These are phyloP conservation scores for Nasonia vitripennis DNA, from an alignment of 1,140 invertebrate species.

Conservation along the genomic window DNA sequence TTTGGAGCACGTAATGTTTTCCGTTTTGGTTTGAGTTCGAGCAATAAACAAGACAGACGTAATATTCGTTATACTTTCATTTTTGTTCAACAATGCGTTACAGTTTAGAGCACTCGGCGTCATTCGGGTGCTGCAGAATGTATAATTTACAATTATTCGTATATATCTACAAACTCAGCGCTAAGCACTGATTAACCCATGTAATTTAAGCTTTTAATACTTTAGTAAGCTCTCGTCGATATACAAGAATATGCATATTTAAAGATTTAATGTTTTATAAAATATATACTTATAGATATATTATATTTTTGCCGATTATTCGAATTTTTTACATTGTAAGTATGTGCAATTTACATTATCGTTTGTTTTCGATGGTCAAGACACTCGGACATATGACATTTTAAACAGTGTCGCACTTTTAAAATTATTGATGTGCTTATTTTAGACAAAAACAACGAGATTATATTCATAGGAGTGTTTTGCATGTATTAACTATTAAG, in stretches of 20 bases:
- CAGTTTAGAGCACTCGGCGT: background rate
- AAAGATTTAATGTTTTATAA: background rate
- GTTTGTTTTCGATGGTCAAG: no score
- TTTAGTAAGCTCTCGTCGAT: background rate
- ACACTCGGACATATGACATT: no score
- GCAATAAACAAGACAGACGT: no score
- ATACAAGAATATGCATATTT: background rate
- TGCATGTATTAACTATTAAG: no score
- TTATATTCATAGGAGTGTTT: background rate
- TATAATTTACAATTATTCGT: background rate
- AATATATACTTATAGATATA: background rate
- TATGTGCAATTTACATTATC: no score
- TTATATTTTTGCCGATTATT: no score
- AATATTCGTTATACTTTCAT: background rate
- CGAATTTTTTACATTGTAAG: background rate
- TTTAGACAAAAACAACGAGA: background rate
- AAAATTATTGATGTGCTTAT: background rate
- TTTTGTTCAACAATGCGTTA: background rate
- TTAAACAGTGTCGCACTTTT: background rate
- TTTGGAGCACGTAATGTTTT: no score
- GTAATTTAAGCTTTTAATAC: conserved; percentile 19
- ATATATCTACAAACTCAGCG: background rate
- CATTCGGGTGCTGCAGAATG: no score
- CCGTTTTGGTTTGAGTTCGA: no score
- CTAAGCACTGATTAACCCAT: no score